Conservation (phyloP, 2,797 vertebrate genomes). For the Platyrinchus mystaceus region DNA sequence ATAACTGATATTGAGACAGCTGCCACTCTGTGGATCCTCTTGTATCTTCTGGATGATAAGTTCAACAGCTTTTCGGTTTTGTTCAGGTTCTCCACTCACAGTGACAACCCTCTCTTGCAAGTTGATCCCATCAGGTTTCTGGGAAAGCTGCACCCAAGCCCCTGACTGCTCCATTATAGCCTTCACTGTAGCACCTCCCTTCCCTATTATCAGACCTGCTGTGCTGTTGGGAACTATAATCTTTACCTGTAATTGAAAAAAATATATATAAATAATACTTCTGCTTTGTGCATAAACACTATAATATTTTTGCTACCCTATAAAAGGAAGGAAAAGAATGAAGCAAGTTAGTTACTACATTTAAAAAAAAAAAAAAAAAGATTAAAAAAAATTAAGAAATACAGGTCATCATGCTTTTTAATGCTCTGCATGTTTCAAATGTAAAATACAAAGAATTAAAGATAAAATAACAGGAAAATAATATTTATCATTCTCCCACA, state of each 20-base stretch:
- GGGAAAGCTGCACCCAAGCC: constrained; percentile 89
- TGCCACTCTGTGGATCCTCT: constrained; percentile 88
- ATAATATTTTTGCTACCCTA: constrained; percentile 78
- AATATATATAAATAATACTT: constrained; percentile 84
- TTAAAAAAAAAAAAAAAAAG: constrained; percentile 40
- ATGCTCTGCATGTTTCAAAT: constrained; percentile 50
- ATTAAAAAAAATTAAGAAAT: constrained; percentile 47
- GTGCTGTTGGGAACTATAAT: constrained; percentile 91
- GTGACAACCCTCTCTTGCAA: constrained; percentile 89
- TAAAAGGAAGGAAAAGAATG: constrained; percentile 73
- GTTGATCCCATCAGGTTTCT: constrained; percentile 90
- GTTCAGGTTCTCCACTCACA: constrained; percentile 88
- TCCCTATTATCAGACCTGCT: constrained; percentile 89
- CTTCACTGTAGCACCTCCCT: constrained; percentile 89
- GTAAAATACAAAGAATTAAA: constrained; percentile 32
- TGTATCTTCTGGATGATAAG: constrained; percentile 90
- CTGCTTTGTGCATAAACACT: constrained; percentile 76
- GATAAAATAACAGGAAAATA: neutral
- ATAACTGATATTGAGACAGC: constrained; percentile 90
- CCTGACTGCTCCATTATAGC: constrained; percentile 90
- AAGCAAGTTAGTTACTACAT: constrained; percentile 63
- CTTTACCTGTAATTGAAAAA: constrained; percentile 88
- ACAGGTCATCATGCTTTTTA: constrained; percentile 52
- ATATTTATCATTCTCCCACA: constrained; percentile 20
- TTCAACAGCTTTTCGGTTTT: constrained; percentile 88